Conservation (phyloP, 2,888 invertebrate species). For the Pegoplata infirma region DNA sequence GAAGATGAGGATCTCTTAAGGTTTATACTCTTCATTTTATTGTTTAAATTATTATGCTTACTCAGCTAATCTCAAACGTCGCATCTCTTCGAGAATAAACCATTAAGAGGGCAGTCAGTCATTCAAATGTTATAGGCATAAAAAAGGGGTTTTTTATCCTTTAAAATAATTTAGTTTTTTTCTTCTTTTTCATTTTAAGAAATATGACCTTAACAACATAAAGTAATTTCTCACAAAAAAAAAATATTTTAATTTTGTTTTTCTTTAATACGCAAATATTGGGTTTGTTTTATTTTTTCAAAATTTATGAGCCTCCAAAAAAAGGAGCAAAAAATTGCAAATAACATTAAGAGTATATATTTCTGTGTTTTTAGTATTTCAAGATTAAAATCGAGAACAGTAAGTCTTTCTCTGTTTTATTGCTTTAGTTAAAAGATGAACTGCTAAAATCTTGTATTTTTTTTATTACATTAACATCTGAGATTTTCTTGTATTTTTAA, state of each 20-base stretch:
- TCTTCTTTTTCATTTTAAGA: conserved; percentile 16
- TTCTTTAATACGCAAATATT: conserved; percentile 49
- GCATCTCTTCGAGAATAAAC: conserved; percentile 49
- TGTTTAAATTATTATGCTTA: conserved; percentile 60
- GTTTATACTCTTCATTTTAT: conserved; percentile 31
- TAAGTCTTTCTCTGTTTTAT: conserved; percentile 33
- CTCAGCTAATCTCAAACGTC: conserved; percentile 60
- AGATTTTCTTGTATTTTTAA: background rate
- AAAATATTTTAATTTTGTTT: background rate
- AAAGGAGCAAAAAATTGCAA: conserved; percentile 13
- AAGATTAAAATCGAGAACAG: conserved; percentile 57
- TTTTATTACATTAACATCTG: conserved; percentile 52
- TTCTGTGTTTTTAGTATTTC: conserved; percentile 44
- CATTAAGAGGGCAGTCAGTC: conserved; percentile 53
- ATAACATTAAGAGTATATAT: conserved; percentile 27
- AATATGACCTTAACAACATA: conserved; percentile 52
- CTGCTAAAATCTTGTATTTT: conserved; percentile 44
- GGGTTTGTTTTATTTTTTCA: conserved; percentile 17
- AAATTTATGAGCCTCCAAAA: conserved; percentile 56
- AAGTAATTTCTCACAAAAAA: conserved; percentile 54
- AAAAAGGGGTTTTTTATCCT: background rate
- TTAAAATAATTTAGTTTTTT: background rate
- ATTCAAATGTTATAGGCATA: conserved; percentile 30
- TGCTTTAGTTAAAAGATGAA: conserved; percentile 32
- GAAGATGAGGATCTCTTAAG: too few relatives aligned